These are phyloP conservation scores for Anguilla japonica DNA, from an alignment of 2,113 vertebrate genomes.

Conservation along the genomic window DNA sequence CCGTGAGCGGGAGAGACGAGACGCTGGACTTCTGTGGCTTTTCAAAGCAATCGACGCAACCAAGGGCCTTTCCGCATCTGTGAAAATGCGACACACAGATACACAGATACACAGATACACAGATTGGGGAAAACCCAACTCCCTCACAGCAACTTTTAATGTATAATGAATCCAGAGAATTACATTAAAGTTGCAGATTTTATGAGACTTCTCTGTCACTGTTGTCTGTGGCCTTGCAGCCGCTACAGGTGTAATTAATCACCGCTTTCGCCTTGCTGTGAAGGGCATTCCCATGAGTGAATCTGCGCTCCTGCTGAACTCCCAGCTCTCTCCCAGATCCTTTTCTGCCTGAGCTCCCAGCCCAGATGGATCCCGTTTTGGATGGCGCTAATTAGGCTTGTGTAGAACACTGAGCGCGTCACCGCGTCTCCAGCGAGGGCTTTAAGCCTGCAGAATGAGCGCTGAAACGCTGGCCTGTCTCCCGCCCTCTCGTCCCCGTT, in stretches of 20 bases:
- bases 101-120: not conserved
- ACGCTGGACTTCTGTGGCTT: not conserved
- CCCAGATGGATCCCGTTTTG: not conserved
- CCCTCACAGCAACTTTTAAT: constrained; percentile 17
- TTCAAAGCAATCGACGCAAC: not conserved
- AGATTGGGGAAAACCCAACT: not conserved
- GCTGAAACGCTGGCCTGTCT: not conserved
- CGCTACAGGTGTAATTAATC: not conserved
- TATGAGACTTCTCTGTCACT: not conserved
- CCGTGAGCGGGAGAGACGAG: not conserved
- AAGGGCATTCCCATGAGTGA: not conserved
- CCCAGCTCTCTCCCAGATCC: not conserved
- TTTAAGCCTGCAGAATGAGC: not conserved
- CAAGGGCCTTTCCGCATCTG: not conserved
- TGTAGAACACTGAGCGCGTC: not conserved
- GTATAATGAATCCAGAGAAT: constrained; percentile 18
- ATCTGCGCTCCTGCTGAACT: not conserved
- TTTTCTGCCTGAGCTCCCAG: not conserved
- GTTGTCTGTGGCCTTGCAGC: not conserved
- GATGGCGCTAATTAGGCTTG: not conserved
- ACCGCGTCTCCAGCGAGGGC: not conserved
- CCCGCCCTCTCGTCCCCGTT: not conserved
- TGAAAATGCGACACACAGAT: not conserved
- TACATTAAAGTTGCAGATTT: not conserved
- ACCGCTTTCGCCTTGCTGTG: not conserved